phyloP scores from a whole-genome alignment of 2,113 vertebrate genomes.

The Gambusia holbrooki region DNA sequence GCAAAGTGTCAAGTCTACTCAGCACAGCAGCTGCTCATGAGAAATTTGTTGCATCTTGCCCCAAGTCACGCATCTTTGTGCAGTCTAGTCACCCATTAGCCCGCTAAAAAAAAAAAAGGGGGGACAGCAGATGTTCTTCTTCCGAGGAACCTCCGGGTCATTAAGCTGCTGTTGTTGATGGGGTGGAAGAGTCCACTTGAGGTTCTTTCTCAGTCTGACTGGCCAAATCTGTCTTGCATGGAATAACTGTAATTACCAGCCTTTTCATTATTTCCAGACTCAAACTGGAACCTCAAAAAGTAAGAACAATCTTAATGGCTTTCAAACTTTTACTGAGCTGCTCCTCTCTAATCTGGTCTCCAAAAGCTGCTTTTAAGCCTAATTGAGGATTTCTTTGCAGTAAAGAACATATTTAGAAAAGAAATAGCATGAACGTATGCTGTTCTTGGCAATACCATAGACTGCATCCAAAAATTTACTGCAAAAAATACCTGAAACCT shows the following conservation, averaged over 20 bases:
- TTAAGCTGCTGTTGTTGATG: conserved; percentile 46
- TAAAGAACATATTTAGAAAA: conserved; percentile 10
- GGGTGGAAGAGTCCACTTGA: conserved; percentile 42
- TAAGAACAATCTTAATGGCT: conserved; percentile 43
- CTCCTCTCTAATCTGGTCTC: background rate
- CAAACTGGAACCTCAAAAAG: conserved; percentile 21
- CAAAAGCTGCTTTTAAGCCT: background rate
- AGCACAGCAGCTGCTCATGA: conserved; percentile 12
- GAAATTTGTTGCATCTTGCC: conserved; percentile 1
- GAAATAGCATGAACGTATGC: background rate
- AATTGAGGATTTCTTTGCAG: background rate
- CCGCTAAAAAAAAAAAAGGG: background rate
- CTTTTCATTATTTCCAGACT: conserved; percentile 33
- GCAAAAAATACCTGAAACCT: background rate
- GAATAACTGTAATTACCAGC: conserved; percentile 37
- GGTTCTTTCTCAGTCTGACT: conserved; percentile 21
- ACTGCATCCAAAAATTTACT: background rate
- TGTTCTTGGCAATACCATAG: background rate
- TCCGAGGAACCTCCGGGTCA: conserved; percentile 47
- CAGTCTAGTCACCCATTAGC: background rate
- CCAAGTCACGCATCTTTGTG: background rate
- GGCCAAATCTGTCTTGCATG: conserved; percentile 22
- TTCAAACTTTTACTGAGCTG: background rate
- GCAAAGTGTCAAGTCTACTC: background rate
- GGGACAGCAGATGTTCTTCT: conserved; percentile 38